phyloP scores from a whole-genome alignment of 2,888 invertebrate species.

The Troides oblongomaculatus region DNA sequence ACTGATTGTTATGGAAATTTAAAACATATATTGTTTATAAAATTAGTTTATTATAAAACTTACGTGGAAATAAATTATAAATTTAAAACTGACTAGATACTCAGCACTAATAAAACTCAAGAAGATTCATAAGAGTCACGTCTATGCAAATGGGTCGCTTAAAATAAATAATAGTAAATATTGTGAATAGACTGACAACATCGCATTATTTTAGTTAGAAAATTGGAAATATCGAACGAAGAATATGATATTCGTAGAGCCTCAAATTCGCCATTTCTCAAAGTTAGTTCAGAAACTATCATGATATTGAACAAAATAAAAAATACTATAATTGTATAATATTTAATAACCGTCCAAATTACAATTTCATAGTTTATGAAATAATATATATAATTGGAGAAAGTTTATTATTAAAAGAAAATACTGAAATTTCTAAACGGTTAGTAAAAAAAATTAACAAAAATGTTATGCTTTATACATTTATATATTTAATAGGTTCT shows the following conservation, averaged over 20 bases:
- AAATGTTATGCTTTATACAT: neutral
- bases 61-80: conserved; percentile 46
- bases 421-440: neutral
- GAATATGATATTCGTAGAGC: conserved; percentile 60
- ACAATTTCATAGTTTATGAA: neutral
- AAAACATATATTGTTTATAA: neutral
- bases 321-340: neutral
- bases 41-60: conserved; percentile 40
- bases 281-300: conserved; percentile 45
- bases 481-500: too few relatives aligned
- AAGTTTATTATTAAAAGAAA: neutral
- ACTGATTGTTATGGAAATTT: neutral
- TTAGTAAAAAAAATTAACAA: neutral
- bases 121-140: conserved; percentile 49
- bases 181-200: conserved; percentile 43
- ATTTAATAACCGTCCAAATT: neutral
- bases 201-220: conserved; percentile 53
- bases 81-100: conserved; percentile 46
- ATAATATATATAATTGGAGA: neutral
- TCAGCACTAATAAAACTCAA: conserved; percentile 53
- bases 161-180: conserved; percentile 43
- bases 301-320: neutral
- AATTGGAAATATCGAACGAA: conserved; percentile 49
- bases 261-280: conserved; percentile 76
- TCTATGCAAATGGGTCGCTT: conserved; percentile 40